Conservation (phyloP, 2,888 invertebrate genomes). For the Yponomeuta evonymella region DNA sequence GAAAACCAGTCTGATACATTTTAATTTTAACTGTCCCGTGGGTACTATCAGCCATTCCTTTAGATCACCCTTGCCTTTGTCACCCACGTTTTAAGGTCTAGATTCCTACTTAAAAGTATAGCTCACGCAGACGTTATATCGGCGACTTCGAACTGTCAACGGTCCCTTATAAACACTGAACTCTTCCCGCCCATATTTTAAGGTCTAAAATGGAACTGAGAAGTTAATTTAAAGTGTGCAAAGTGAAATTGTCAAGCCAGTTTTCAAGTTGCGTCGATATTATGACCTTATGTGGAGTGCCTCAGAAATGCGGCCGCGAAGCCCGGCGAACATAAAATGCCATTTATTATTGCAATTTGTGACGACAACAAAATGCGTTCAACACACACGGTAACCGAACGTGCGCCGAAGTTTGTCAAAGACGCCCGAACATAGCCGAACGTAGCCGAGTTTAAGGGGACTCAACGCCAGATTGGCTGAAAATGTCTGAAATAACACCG, state of each 20-base stretch:
- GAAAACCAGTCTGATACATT: constrained; percentile 34
- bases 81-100: neutral
- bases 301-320: constrained; percentile 17
- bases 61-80: neutral
- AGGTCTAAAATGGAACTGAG: neutral
- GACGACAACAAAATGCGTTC: neutral
- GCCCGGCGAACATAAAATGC: constrained; percentile 10
- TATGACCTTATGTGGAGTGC: constrained; percentile 17
- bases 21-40: constrained; percentile 38
- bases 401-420: neutral
- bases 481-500: too few relatives aligned
- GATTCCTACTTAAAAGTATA: neutral
- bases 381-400: neutral
- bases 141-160: neutral
- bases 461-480: too few relatives aligned
- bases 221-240: neutral
- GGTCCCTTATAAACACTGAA: neutral
- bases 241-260: constrained; percentile 30
- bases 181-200: neutral
- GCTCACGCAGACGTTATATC: neutral
- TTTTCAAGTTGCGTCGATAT: constrained; percentile 27
- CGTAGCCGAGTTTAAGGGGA: too few relatives aligned
- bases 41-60: neutral
- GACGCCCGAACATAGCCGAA: neutral
- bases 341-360: constrained; percentile 13